phyloP scores from a whole-genome alignment of 2,888 invertebrate genomes.

The Phymatocera aterrima region DNA sequence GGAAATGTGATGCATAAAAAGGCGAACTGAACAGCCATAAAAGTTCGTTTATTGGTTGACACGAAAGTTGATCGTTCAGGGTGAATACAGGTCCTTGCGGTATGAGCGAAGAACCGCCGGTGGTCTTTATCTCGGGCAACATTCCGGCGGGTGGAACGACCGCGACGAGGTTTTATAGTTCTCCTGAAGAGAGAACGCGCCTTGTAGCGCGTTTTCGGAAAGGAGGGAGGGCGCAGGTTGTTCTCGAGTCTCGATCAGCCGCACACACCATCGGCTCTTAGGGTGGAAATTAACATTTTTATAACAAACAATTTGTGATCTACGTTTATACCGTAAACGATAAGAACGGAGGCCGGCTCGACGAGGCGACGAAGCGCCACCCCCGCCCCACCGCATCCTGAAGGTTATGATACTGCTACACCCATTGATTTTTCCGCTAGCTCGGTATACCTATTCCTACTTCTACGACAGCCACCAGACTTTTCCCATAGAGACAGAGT shows the following conservation, averaged over 20 bases:
- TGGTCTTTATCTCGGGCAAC: slow-evolving; percentile 55
- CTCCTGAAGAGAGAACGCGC: slow-evolving; percentile 48
- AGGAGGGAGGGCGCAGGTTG: no score
- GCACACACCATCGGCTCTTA: slow-evolving; percentile 47
- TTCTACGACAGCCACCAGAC: slow-evolving; percentile 36
- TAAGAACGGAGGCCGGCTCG: slow-evolving; percentile 28
- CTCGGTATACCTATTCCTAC: slow-evolving; percentile 47
- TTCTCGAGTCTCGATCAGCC: slow-evolving; percentile 44
- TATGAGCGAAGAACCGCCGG: neutral
- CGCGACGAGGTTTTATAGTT: slow-evolving; percentile 54
- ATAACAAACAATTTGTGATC: slow-evolving; percentile 61
- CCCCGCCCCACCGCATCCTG: slow-evolving; percentile 4
- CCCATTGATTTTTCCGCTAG: slow-evolving; percentile 67
- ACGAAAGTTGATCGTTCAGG: slow-evolving; percentile 39
- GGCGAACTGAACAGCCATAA: slow-evolving; percentile 52
- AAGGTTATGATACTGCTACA: slow-evolving; percentile 47
- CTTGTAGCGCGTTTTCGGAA: neutral
- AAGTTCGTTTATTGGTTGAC: slow-evolving; percentile 54
- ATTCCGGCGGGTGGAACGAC: slow-evolving; percentile 44
- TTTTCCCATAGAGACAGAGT: neutral
- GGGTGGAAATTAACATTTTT: slow-evolving; percentile 69
- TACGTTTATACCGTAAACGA: slow-evolving; percentile 34
- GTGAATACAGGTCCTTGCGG: slow-evolving; percentile 13
- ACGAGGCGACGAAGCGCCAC: neutral
- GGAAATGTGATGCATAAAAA: slow-evolving; percentile 54